Percentiles rank a stretch among this genome's conserved stretches.
Conservation (phyloP, 2,113 vertebrate genomes). For the Alethe castanea region DNA sequence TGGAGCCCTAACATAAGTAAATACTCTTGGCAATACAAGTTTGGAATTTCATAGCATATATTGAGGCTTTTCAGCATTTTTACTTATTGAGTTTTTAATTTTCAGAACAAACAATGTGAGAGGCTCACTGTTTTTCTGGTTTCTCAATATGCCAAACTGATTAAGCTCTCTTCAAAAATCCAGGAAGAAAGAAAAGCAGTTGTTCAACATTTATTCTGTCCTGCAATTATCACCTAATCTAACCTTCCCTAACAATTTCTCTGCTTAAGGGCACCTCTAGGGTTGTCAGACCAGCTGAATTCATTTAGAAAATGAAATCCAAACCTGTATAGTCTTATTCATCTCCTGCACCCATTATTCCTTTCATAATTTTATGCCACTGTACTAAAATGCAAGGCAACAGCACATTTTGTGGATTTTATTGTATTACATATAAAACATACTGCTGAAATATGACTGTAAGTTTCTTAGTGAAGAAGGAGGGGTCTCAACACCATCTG, state of each 20-base stretch:
- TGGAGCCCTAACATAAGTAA: conserved; percentile 74
- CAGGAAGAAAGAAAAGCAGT: neutral
- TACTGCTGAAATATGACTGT: neutral
- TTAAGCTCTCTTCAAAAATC: neutral
- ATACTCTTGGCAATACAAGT: neutral
- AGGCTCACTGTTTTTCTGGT: neutral
- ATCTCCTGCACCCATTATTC: neutral
- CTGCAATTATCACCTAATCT: conserved; percentile 16
- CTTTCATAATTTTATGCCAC: conserved; percentile 12
- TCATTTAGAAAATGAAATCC: conserved; percentile 2
- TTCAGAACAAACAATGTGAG: conserved; percentile 37
- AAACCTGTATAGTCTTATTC: neutral
- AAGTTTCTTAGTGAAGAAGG: neutral
- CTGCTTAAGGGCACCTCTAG: conserved; percentile 41
- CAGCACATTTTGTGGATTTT: conserved; percentile 7
- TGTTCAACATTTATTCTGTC: neutral
- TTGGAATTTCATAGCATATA: neutral
- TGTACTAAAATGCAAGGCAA: neutral
- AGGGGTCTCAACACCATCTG: conserved; percentile 28
- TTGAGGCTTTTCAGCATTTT: conserved; percentile 11
- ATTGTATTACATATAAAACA: neutral
- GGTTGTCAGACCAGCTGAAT: neutral
- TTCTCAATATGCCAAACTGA: neutral
- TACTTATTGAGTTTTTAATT: neutral
- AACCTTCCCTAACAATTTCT: conserved; percentile 4